Conservation (phyloP, 2,113 vertebrate species). For the Fukomys damarensis region DNA sequence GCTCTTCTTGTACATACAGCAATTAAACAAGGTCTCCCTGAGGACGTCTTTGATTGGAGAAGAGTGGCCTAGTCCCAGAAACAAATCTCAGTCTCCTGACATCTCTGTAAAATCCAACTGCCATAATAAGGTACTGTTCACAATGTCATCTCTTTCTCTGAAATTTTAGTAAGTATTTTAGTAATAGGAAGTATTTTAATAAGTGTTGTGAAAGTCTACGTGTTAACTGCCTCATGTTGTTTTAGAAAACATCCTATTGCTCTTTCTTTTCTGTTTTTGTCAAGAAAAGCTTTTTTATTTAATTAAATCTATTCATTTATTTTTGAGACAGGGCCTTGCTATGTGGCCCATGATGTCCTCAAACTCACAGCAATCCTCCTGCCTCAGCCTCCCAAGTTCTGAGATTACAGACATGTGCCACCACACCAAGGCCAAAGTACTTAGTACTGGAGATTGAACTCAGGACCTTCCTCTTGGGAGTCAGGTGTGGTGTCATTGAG, state of each 20-base stretch:
- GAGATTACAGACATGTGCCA: too few species aligned
- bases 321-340: not conserved
- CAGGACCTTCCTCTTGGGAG: too few species aligned
- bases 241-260: constrained; percentile 13
- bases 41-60: constrained; percentile 94
- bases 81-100: constrained; percentile 87
- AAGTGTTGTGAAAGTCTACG: not conserved
- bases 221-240: constrained; percentile 8
- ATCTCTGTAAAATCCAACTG: constrained; percentile 88
- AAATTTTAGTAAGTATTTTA: constrained; percentile 13
- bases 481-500: too few species aligned
- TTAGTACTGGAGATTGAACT: too few species aligned
- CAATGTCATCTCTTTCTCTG: constrained; percentile 13
- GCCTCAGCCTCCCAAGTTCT: not conserved
- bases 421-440: too few species aligned
- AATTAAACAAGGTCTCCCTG: constrained; percentile 94
- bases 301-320: not conserved
- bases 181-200: too few species aligned
- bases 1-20: constrained; percentile 96
- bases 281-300: not conserved
- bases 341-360: not conserved
- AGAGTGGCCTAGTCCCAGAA: constrained; percentile 94
- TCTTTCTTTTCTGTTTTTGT: constrained; percentile 19
- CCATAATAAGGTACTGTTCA: constrained; percentile 91
- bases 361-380: not conserved